Evolutionary conservation across 2,797 vertebrate species (phyloP), one percentile per base, ranked within the genome.

Genomic region (Valencia hispanica): DNA sequence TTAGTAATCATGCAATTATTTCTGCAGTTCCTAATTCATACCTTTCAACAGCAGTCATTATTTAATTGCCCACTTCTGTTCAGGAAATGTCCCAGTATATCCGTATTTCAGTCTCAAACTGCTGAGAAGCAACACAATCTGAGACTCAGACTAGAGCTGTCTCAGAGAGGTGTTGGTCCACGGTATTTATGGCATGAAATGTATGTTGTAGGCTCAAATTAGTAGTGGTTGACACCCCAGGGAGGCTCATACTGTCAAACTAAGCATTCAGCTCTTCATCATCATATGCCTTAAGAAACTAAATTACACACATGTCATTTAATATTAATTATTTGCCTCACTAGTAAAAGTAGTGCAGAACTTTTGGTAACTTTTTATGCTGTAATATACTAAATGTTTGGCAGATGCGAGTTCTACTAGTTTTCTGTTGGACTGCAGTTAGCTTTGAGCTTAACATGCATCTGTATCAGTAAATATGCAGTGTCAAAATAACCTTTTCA

Each of bases 241-340:
- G 72, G 73, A 72, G 36, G 48, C 47, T n/a, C 36, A 75, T 61
- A 79, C 57, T 77, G 59, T 66, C 73, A 83, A 25, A 73, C 59
- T 79, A 68, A 80, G n/a, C 5, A 53, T 22, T 22, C 51, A 79
- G 73, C 74, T 70, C 70, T 75, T 81, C n/a, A 79, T 78, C 59
- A 81, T 78, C 47, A 72, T 36, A 2, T 63, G 32, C 65, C 71
- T 47, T 66, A 68, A 47, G 14, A 82, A 41, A 53, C 70, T 66
- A 57, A 77, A 74, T 78, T 74, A 76, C 55, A 41, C 65, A 70
- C 68, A 36, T 45, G 39, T 11, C 43, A 68, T 71, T 22, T 66
- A 72, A n/a, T n/a, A n/a, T 6, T 48, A 59, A 69, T 36, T 83
- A 32, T 59, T 74, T 80, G n/a, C 68, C 32, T 57, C 30, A 14